phyloP scores from a whole-genome alignment of 1,140 invertebrate species.

The Acyrthosiphon pisum region DNA sequence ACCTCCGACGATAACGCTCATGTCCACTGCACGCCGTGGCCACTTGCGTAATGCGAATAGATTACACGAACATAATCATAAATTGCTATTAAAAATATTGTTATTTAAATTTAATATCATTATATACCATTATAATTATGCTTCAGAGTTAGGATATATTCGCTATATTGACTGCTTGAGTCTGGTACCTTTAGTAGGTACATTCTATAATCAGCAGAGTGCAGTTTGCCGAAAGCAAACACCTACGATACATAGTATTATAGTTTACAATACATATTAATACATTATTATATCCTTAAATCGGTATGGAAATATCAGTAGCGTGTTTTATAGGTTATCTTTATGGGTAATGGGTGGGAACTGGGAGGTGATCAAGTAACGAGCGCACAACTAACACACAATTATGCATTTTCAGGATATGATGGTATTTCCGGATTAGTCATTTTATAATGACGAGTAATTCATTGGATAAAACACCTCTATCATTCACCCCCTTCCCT shows the following conservation, averaged over 20 bases:
- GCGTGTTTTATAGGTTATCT: not conserved
- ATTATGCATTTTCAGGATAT: not conserved
- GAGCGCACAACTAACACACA: not conserved
- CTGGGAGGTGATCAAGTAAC: not conserved
- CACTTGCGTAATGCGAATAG: not conserved
- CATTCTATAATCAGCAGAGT: not conserved
- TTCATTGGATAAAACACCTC: not conserved
- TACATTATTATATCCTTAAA: not conserved
- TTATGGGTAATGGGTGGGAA: not conserved
- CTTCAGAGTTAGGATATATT: not conserved
- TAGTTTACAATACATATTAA: too few relatives aligned
- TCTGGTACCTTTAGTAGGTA: not conserved
- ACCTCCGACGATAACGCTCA: not conserved
- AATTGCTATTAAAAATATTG: not conserved
- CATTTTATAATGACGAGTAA: not conserved
- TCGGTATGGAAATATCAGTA: not conserved
- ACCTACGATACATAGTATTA: not conserved
- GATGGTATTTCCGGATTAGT: not conserved
- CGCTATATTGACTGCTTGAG: not conserved
- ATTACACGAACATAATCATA: not conserved
- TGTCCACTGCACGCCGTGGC: not conserved
- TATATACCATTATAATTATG: not conserved
- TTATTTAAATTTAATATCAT: conserved; percentile 7
- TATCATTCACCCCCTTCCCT: not conserved
- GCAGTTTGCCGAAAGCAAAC: not conserved